phyloP scores from a whole-genome alignment of 2,888 invertebrate genomes.

The Acleris cristana region DNA sequence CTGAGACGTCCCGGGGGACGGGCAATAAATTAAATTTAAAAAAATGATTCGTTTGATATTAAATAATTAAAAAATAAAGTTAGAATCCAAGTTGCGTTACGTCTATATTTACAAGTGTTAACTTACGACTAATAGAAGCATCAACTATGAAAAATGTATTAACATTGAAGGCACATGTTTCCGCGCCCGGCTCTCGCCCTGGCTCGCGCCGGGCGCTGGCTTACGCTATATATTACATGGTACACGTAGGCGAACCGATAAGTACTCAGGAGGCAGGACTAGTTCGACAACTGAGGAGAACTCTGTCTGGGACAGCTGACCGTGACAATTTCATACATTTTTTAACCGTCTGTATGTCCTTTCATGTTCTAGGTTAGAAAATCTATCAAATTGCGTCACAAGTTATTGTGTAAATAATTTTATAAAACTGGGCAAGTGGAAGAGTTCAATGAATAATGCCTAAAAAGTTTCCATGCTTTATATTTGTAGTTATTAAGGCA shows the following conservation, averaged over 20 bases:
- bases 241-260: constrained; percentile 35
- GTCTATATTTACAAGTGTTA: constrained; percentile 79
- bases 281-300: neutral
- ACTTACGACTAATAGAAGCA: constrained; percentile 80
- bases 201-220: constrained; percentile 50
- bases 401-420: constrained; percentile 6
- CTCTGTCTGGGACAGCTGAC: constrained; percentile 1
- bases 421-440: constrained; percentile 25
- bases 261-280: constrained; percentile 21
- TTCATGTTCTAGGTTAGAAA: neutral
- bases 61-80: constrained; percentile 79
- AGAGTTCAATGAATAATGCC: constrained; percentile 29
- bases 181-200: constrained; percentile 76
- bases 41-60: constrained; percentile 60
- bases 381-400: constrained; percentile 22
- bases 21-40: constrained; percentile 70
- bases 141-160: constrained; percentile 80
- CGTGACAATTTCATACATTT: constrained; percentile 1
- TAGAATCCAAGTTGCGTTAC: constrained; percentile 71
- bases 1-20: constrained; percentile 43
- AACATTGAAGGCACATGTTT: constrained; percentile 84
- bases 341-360: neutral
- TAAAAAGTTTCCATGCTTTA: constrained; percentile 6
- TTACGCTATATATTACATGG: constrained; percentile 28
- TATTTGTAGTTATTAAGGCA: neutral